A percentile compares a stretch with the other conserved stretches of the same genome.
phyloP scores from a whole-genome alignment of 1,140 invertebrate species.

The Drosophila funebris region DNA sequence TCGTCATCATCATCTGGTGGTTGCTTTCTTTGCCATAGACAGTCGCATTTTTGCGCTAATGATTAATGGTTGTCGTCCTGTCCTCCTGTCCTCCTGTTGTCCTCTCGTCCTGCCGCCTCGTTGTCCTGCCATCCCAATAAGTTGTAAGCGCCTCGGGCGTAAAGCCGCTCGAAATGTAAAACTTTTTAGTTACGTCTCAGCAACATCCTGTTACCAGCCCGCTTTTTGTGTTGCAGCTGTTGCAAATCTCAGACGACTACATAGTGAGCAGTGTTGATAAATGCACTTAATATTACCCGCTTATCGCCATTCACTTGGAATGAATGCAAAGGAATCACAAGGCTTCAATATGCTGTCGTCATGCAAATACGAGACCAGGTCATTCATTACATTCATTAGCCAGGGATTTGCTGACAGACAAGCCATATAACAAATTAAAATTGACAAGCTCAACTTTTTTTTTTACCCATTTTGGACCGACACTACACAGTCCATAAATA shows the following conservation, averaged over 20 bases:
- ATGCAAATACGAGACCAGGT: constrained; percentile 25
- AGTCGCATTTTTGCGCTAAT: constrained; percentile 72
- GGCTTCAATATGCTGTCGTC: constrained; percentile 27
- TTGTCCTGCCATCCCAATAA: constrained; percentile 6
- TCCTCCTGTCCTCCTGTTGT: constrained; percentile 12
- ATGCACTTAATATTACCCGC: constrained; percentile 53
- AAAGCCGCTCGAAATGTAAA: constrained; percentile 61
- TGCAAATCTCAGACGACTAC: constrained; percentile 80
- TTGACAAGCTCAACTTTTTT: constrained; percentile 48
- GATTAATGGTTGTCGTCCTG: constrained; percentile 72
- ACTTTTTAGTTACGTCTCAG: constrained; percentile 35
- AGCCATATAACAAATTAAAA: constrained; percentile 60
- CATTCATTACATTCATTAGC: constrained; percentile 46
- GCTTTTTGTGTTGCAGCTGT: constrained; percentile 51
- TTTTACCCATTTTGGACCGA: not conserved
- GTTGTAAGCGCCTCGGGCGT: constrained; percentile 44
- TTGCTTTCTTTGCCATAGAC: constrained; percentile 31
- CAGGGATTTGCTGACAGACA: constrained; percentile 15
- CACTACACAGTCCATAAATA: not conserved
- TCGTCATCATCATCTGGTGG: constrained; percentile 30
- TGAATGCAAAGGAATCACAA: not conserved
- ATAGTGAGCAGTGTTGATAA: constrained; percentile 74
- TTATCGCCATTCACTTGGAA: constrained; percentile 7
- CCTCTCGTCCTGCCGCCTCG: not conserved
- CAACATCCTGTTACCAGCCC: not conserved